phyloP scores from a whole-genome alignment of 2,113 vertebrate species.

The Amphiprion ocellaris region DNA sequence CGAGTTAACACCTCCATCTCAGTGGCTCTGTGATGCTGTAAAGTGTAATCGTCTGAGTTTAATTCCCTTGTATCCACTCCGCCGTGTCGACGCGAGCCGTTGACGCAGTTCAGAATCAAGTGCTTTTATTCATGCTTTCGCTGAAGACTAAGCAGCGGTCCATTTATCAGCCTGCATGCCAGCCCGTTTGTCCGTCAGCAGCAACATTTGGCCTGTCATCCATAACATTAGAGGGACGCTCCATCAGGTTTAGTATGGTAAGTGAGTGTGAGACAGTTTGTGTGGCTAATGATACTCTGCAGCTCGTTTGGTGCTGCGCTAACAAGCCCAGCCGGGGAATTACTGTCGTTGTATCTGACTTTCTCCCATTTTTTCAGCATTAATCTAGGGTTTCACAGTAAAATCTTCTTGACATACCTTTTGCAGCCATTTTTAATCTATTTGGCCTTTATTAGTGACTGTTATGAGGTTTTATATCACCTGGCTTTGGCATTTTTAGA shows the following conservation, averaged over 20 bases:
- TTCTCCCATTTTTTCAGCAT: too few species aligned
- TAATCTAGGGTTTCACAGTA: too few species aligned
- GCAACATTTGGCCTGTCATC: constrained; percentile 13
- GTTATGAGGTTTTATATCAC: too few species aligned
- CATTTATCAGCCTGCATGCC: background rate
- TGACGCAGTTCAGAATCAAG: background rate
- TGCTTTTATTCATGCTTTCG: background rate
- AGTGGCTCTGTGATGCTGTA: background rate
- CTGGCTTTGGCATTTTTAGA: too few species aligned
- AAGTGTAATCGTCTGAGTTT: constrained; percentile 13
- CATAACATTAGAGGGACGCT: constrained; percentile 14
- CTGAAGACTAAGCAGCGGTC: constrained; percentile 14
- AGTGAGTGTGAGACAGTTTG: too few species aligned
- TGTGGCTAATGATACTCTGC: too few species aligned
- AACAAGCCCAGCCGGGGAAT: too few species aligned
- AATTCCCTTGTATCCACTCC: constrained; percentile 1
- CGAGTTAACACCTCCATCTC: constrained; percentile 11
- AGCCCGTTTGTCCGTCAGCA: background rate
- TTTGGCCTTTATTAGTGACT: too few species aligned
- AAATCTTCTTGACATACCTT: too few species aligned
- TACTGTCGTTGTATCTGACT: too few species aligned
- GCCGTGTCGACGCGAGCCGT: background rate
- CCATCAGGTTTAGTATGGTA: constrained; percentile 21
- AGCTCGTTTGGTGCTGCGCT: too few species aligned
- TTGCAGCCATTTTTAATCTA: too few species aligned